Base-by-base conservation (phyloP, 2,888 invertebrate species). In the Molorchus minor region DNA sequence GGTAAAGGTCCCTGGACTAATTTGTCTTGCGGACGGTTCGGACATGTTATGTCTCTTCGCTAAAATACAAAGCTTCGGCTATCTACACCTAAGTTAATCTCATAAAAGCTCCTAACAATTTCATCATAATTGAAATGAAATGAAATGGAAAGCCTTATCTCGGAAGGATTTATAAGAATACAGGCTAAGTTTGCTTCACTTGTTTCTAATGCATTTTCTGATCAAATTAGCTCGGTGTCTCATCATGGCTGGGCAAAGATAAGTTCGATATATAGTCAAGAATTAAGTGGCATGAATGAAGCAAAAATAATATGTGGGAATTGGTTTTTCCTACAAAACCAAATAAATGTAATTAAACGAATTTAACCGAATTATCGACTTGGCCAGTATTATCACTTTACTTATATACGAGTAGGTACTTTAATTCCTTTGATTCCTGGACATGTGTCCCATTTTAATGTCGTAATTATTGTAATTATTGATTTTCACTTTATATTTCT, bases 1-100 rank as follows among this genome's bases (percentile, higher is more conserved):
- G 12, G 33, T n/a, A 20, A 40, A 43, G 20, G 43, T 43, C 43
- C 13, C 20, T 21, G 21, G 20, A 4, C 43, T 43, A 20, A 43
- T 43, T 43, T 43, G 43, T 12, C 19, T 12, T 43, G 43, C 21
- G 43, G 20, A 4, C 21, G 33, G 33, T 33, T 33, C 33, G 10
- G 33, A 33, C 33, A 33, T n/a, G 20, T 20, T 20, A 43, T 12
- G 21, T 20, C 43, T 13, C 21, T 21, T 21, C 5, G 21, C 17
- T 20, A 21, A 12, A 20, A 43, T 43, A 43, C 20, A 43, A 20
- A 43, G 43, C 43, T 20, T 12, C 21, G 21, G 43, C 43, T 43
- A 43, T 43, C 43, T 43, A 43, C 43, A 43, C 43, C 43, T 43
- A 20, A 43, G 43, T 43, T 43, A 43, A 43, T 43, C 43, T 21